These are phyloP conservation scores for Dolichopus griseipennis DNA, from an alignment of 2,888 invertebrate species.

Conservation along the genomic window DNA sequence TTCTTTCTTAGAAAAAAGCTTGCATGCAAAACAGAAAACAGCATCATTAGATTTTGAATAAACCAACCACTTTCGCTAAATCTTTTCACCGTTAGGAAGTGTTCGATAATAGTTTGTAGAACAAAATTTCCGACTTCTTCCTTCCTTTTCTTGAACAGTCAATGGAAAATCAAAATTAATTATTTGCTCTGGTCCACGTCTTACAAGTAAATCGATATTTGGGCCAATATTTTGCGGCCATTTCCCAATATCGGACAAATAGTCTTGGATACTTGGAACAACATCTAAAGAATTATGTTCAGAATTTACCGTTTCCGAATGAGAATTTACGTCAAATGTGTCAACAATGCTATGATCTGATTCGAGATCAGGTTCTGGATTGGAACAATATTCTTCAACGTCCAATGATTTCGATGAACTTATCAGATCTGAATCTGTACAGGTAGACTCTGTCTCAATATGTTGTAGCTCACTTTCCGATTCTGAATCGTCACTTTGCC, in stretches of 20 bases:
- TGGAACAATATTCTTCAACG: not conserved
- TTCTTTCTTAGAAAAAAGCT: not conserved
- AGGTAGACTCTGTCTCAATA: too few relatives aligned
- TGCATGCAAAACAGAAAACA: not conserved
- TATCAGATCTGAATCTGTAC: too few relatives aligned
- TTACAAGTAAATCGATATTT: not conserved
- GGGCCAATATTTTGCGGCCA: not conserved
- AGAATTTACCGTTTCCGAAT: not conserved
- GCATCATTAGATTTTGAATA: constrained; percentile 1
- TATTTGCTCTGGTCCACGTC: not conserved
- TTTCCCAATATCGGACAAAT: not conserved
- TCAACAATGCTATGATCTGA: not conserved
- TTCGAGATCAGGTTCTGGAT: too few relatives aligned
- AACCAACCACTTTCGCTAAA: not conserved
- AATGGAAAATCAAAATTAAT: not conserved
- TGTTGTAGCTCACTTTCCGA: too few relatives aligned
- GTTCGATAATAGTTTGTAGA: constrained; percentile 9
- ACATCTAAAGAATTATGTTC: constrained; percentile 5
- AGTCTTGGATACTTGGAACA: not conserved
- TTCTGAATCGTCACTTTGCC: too few relatives aligned
- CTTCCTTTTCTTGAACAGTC: constrained; percentile 7
- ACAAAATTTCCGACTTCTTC: constrained; percentile 10
- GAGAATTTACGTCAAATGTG: not conserved
- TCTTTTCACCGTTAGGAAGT: constrained; percentile 11
- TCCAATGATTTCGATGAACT: not conserved